Evolutionary conservation across 2,797 vertebrate species (phyloP).

Genomic region (Bucorvus abyssinicus): DNA sequence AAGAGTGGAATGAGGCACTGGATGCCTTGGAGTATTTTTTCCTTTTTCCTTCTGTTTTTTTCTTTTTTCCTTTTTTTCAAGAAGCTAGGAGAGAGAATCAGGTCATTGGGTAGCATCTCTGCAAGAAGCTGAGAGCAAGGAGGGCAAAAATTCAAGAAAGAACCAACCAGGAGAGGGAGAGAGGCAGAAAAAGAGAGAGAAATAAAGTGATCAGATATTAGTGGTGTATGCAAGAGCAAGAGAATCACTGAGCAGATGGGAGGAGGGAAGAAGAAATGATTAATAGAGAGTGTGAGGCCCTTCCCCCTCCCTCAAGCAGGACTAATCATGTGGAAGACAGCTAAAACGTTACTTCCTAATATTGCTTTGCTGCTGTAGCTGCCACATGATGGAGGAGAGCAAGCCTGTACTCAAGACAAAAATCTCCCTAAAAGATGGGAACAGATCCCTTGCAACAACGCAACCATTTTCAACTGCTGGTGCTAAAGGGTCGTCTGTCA

Average conservation of each 20-base stretch:
- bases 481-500: background rate
- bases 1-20: background rate
- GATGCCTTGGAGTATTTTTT: background rate
- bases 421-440: background rate
- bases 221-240: background rate
- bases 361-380: slow-evolving; percentile 6
- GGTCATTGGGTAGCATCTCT: background rate
- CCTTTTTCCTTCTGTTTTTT: too few relatives aligned
- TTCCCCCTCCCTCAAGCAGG: slow-evolving; percentile 52
- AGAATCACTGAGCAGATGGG: slow-evolving; percentile 53
- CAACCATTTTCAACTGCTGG: background rate
- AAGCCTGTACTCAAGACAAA: background rate
- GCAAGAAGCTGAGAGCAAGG: background rate
- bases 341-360: slow-evolving; percentile 63
- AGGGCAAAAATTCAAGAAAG: background rate
- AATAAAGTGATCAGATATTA: slow-evolving; percentile 17
- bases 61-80: background rate
- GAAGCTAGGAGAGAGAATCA: background rate
- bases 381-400: background rate
- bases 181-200: background rate
- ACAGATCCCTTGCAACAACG: background rate
- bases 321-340: slow-evolving; percentile 55
- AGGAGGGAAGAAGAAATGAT: slow-evolving; percentile 63
- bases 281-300: slow-evolving; percentile 53
- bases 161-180: background rate